These are phyloP conservation scores for Onychomys leucogaster DNA, from an alignment of 2,797 vertebrate species.

Conservation along the genomic window DNA sequence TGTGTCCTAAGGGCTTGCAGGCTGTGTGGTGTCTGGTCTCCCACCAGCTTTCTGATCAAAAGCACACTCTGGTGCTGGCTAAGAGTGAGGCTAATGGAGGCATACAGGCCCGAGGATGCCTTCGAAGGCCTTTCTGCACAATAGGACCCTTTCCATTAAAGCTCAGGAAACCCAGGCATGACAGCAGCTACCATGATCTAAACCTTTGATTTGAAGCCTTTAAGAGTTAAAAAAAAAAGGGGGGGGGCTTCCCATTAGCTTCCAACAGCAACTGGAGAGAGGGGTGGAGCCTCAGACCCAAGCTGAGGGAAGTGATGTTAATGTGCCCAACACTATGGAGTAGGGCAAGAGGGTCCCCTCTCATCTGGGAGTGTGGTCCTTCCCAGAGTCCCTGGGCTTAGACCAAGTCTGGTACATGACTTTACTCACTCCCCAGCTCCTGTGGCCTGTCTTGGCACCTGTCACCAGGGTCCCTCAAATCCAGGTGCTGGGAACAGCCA, in stretches of 20 bases:
- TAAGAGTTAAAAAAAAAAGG: neutral
- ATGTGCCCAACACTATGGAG: fast-evolving
- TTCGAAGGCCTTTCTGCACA: neutral
- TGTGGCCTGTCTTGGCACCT: neutral
- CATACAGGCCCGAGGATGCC: neutral
- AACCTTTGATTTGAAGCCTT: neutral
- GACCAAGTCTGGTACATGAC: neutral
- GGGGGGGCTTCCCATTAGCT: neutral
- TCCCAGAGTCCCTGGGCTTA: neutral
- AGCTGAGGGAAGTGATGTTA: neutral
- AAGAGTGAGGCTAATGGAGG: fast-evolving
- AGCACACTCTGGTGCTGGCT: neutral
- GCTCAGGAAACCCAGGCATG: fast-evolving
- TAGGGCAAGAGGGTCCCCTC: fast-evolving
- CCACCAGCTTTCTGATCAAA: neutral
- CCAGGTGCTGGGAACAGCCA: neutral
- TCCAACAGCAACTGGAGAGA: neutral
- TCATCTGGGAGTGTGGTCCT: neutral
- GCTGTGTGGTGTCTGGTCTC: neutral
- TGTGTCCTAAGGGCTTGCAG: fast-evolving
- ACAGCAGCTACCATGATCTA: neutral
- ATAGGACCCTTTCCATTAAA: neutral
- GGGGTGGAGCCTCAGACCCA: neutral
- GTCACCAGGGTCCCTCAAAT: neutral
- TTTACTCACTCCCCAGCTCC: neutral